These are phyloP conservation scores for Pipistrellus kuhlii DNA, from an alignment of 2,797 vertebrate species.

Conservation along the genomic window DNA sequence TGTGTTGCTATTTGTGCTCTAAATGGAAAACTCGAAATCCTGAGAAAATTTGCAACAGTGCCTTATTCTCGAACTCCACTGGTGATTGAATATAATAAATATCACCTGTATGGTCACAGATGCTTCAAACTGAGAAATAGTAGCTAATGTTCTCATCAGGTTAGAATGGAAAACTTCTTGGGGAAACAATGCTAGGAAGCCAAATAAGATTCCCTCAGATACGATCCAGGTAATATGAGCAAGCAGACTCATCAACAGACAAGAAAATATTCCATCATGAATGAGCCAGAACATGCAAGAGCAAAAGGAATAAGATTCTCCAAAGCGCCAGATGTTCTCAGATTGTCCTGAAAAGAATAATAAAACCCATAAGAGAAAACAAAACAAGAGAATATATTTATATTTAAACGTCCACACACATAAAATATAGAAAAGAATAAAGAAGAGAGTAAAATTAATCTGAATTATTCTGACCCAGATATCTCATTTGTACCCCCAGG, in stretches of 20 bases:
- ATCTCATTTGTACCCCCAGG: background rate
- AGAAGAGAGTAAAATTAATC: constrained; percentile 32
- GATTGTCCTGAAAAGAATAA: background rate
- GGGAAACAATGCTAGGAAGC: background rate
- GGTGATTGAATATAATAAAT: background rate
- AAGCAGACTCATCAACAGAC: background rate
- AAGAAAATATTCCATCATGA: background rate
- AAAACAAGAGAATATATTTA: background rate
- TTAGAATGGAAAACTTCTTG: background rate
- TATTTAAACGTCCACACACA: background rate
- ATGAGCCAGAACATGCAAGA: background rate
- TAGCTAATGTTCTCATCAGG: background rate
- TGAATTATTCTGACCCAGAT: background rate
- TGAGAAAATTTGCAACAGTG: background rate
- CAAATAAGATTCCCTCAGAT: background rate
- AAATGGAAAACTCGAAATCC: background rate
- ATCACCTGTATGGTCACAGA: background rate
- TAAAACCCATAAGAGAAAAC: background rate
- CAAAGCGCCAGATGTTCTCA: background rate
- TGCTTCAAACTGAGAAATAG: background rate
- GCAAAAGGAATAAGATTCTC: background rate
- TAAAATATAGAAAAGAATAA: background rate
- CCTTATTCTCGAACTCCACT: background rate
- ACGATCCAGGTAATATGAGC: background rate
- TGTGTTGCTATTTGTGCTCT: background rate